These are phyloP conservation scores for Pituophis catenifer DNA, from an alignment of 2,113 vertebrate species.

Conservation along the genomic window DNA sequence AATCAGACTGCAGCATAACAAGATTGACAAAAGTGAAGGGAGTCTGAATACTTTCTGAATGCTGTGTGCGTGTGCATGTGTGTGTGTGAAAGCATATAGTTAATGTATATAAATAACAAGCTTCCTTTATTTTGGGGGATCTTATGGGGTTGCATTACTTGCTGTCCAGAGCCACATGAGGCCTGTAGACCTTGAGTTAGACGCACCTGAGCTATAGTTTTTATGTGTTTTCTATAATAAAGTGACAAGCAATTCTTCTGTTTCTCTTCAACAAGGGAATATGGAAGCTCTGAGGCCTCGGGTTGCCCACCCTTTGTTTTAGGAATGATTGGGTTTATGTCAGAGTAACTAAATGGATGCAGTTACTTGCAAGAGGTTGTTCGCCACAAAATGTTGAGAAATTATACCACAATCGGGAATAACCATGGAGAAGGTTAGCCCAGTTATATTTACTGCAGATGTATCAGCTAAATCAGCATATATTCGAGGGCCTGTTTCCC, in stretches of 20 bases:
- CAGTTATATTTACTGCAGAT: neutral
- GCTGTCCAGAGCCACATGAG: neutral
- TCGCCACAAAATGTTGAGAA: too few species aligned
- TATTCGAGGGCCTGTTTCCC: neutral
- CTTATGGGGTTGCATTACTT: neutral
- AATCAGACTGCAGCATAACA: neutral
- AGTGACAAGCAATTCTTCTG: neutral
- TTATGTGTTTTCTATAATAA: neutral
- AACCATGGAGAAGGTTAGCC: neutral
- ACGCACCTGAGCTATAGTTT: neutral
- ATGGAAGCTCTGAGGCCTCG: neutral
- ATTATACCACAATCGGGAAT: too few species aligned
- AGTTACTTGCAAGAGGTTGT: neutral
- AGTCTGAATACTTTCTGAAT: neutral
- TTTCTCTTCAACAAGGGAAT: neutral
- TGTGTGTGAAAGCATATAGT: neutral
- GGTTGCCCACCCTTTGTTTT: neutral
- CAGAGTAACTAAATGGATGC: neutral
- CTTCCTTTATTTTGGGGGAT: neutral
- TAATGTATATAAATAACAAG: neutral
- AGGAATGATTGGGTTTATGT: neutral
- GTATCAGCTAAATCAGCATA: neutral
- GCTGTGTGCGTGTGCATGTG: too few species aligned
- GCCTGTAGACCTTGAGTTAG: neutral
- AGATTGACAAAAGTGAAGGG: neutral